Conservation (phyloP, 2,888 invertebrate species). For the Galerucella pusilla region DNA sequence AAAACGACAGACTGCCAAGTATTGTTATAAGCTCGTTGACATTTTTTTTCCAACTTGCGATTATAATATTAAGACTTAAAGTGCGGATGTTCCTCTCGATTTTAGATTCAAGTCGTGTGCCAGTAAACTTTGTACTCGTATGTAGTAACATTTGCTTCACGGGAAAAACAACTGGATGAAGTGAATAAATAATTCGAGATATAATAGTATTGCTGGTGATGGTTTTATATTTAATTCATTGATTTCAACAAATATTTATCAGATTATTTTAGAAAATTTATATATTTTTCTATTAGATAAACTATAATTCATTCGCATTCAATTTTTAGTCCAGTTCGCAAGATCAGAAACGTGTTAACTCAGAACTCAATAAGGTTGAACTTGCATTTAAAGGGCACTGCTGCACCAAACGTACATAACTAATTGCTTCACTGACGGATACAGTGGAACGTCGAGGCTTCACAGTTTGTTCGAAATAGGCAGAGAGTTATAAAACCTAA, state of each 20-base stretch:
- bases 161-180: conserved; percentile 35
- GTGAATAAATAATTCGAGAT: conserved; percentile 5
- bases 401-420: too few relatives aligned
- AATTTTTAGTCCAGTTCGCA: too few relatives aligned
- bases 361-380: too few relatives aligned
- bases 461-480: too few relatives aligned
- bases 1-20: conserved; percentile 10
- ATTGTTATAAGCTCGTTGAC: conserved; percentile 24
- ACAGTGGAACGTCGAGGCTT: too few relatives aligned
- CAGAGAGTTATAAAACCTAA: too few relatives aligned
- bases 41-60: conserved; percentile 21
- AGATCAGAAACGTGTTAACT: too few relatives aligned
- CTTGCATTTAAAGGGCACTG: too few relatives aligned
- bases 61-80: conserved; percentile 33
- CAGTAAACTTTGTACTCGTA: conserved; percentile 30
- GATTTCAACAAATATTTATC: background rate
- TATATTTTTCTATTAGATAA: background rate
- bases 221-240: conserved; percentile 5
- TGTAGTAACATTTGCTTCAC: conserved; percentile 37
- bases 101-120: conserved; percentile 36
- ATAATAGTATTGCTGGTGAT: background rate
- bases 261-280: background rate
- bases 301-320: too few relatives aligned
- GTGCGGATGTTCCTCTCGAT: conserved; percentile 40
- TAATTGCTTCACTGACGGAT: too few relatives aligned